phyloP scores from a whole-genome alignment of 1,140 invertebrate genomes.

The Pseudoatta argentina region DNA sequence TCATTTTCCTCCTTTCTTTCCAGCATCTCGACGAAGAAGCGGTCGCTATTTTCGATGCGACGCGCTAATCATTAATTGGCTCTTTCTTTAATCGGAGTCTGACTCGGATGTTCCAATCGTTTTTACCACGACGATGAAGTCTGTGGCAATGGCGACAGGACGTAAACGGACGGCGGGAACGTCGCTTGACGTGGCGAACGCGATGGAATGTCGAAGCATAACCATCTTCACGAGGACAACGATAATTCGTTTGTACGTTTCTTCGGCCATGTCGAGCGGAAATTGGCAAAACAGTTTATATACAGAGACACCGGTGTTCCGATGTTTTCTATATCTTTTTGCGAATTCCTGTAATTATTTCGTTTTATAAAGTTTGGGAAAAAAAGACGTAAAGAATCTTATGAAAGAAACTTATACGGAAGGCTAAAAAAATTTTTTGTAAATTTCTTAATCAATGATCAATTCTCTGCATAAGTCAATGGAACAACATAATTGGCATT shows the following conservation, averaged over 20 bases:
- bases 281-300: constrained; percentile 42
- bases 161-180: constrained; percentile 14
- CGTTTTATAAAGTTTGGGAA: neutral
- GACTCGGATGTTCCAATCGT: constrained; percentile 60
- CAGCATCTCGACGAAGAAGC: constrained; percentile 11
- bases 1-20: constrained; percentile 8
- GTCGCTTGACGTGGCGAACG: constrained; percentile 65
- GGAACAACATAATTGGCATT: neutral
- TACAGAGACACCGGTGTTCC: constrained; percentile 30
- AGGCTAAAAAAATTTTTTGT: neutral
- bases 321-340: constrained; percentile 11
- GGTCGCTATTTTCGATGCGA: constrained; percentile 62
- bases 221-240: constrained; percentile 58
- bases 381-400: neutral
- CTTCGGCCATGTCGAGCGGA: constrained; percentile 45
- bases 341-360: constrained; percentile 16
- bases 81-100: constrained; percentile 72
- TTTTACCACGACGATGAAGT: constrained; percentile 36
- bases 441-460: neutral
- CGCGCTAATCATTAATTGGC: constrained; percentile 79
- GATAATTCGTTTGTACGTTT: constrained; percentile 60
- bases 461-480: neutral
- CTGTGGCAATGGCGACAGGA: constrained; percentile 10
- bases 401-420: neutral
- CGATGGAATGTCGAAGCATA: constrained; percentile 71